Base-by-base conservation (phyloP, 2,113 vertebrate species). In the Vimba vimba region DNA sequence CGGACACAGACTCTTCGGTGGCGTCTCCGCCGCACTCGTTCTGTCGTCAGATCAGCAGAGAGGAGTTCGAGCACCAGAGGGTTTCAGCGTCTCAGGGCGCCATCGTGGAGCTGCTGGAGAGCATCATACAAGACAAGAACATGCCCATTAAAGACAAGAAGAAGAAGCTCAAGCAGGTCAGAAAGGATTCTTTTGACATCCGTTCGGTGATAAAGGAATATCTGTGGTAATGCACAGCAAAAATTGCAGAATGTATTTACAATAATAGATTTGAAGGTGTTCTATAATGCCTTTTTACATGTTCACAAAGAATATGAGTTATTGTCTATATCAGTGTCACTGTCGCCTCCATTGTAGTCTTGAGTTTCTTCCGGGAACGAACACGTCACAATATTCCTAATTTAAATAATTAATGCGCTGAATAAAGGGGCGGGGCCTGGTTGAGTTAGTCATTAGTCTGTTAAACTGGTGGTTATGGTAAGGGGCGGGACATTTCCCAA, bases 121-220 rank as follows among this genome's bases (percentile, higher is more conserved):
- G 95, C 86, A 95, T 97, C 66, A 91, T 95, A 74, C 91, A 88
- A 45, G 95, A 97, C 87, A 91, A 89, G 85, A 92, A 93, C 83
- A 93, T 96, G 89, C 95, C 96, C 55, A 79, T 73, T 71, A 97
- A 96, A 91, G 96, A 97, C 79, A 97, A 96, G 90, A 97, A 95
- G 93, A 97, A 96, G 83, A 93, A 95, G 62, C 90, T 97, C 71
- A 97, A 97, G 64, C 94, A 95, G 95, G 96, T 97, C 2, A 19
- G 60, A 60, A 23, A 27, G 17, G 52, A 78, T 15, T 23, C 25
- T 36, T 78, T 57, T 11, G 1, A 12, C 7, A 55, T 69, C 3
- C 4, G 15, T 68, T 36, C 0, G 6, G 27, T 17, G 27, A 13
- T 66, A 30, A 6, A 66, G 12, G 62, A 62, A 62, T 33, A 33